A percentile compares a stretch with the other conserved stretches of the same genome.
These are phyloP conservation scores for Dipodomys stephensi DNA, from an alignment of 2,113 vertebrate species.

Conservation along the genomic window DNA sequence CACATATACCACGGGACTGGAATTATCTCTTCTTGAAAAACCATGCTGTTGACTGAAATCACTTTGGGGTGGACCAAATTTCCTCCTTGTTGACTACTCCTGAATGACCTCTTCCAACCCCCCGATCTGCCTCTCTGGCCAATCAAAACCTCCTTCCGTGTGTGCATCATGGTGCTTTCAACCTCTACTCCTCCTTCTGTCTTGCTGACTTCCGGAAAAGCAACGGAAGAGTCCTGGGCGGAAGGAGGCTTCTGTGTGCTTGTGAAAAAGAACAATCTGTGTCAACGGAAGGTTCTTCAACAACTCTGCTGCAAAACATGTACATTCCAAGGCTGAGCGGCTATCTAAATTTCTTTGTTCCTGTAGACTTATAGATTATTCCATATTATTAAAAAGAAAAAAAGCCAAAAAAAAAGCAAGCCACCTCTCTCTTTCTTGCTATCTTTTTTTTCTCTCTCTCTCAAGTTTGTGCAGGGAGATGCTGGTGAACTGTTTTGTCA, in stretches of 20 bases:
- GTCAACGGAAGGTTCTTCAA: slow-evolving; percentile 99
- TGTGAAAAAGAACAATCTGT: slow-evolving; percentile 99
- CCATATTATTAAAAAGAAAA: slow-evolving; percentile 89
- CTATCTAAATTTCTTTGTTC: slow-evolving; percentile 83
- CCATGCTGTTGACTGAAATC: slow-evolving; percentile 92
- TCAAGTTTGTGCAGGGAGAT: slow-evolving; percentile 89
- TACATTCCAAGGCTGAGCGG: slow-evolving; percentile 97
- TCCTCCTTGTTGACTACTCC: slow-evolving; percentile 90
- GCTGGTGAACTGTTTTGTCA: slow-evolving; percentile 92
- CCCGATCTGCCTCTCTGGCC: slow-evolving; percentile 88
- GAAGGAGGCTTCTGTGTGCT: slow-evolving; percentile 99
- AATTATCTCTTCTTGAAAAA: slow-evolving; percentile 90
- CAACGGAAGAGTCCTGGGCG: slow-evolving; percentile 99
- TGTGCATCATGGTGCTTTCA: slow-evolving; percentile 84
- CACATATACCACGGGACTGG: slow-evolving; percentile 90
- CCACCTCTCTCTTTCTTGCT: slow-evolving; percentile 88
- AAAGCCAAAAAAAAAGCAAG: slow-evolving; percentile 82
- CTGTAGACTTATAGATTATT: slow-evolving; percentile 91
- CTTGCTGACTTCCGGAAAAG: slow-evolving; percentile 94
- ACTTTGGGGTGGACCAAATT: slow-evolving; percentile 90
- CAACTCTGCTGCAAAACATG: slow-evolving; percentile 99
- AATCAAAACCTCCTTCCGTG: slow-evolving; percentile 88
- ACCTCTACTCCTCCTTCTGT: slow-evolving; percentile 85
- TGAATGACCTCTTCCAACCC: slow-evolving; percentile 87
- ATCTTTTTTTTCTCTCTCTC: slow-evolving; percentile 80